Conservation (phyloP, 2,888 invertebrate species). For the Pristionchus entomophagus region DNA sequence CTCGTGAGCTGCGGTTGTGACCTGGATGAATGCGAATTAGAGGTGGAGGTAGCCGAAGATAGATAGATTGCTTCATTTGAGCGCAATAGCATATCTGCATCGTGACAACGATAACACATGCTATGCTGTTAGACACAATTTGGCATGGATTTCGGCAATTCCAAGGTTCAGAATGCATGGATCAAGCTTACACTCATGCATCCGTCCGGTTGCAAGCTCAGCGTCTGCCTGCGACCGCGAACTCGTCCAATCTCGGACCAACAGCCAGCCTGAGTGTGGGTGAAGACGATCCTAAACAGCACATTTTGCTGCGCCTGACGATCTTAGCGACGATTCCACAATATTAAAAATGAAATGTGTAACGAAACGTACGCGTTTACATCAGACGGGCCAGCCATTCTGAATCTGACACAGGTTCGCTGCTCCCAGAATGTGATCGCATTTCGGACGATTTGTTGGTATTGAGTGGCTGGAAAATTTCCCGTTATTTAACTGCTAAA, state of each 20-base stretch:
- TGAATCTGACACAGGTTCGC: slow-evolving; percentile 32
- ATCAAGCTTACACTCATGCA: not conserved
- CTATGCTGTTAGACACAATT: not conserved
- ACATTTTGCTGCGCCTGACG: not conserved
- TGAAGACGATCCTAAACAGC: not conserved
- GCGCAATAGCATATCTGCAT: not conserved
- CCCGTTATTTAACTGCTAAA: too few relatives aligned
- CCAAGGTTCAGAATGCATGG: too few relatives aligned
- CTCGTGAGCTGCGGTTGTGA: slow-evolving; percentile 25
- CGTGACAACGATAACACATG: too few relatives aligned
- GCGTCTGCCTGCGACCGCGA: not conserved
- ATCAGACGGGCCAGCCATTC: not conserved
- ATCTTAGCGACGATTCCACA: too few relatives aligned
- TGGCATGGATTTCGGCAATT: not conserved
- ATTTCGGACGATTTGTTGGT: not conserved
- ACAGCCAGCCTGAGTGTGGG: not conserved
- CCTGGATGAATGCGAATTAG: not conserved
- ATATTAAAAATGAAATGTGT: not conserved
- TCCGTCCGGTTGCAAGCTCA: not conserved
- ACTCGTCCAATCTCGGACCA: not conserved
- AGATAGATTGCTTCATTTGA: not conserved
- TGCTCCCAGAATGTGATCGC: slow-evolving; percentile 26
- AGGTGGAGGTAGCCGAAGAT: too few relatives aligned
- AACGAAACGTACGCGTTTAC: not conserved
- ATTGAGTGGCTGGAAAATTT: slow-evolving; percentile 4